Evolutionary conservation across 1,140 invertebrate genomes (phyloP), one percentile per base, ranked within the genome.

Genomic region (Euborellia annulipes): DNA sequence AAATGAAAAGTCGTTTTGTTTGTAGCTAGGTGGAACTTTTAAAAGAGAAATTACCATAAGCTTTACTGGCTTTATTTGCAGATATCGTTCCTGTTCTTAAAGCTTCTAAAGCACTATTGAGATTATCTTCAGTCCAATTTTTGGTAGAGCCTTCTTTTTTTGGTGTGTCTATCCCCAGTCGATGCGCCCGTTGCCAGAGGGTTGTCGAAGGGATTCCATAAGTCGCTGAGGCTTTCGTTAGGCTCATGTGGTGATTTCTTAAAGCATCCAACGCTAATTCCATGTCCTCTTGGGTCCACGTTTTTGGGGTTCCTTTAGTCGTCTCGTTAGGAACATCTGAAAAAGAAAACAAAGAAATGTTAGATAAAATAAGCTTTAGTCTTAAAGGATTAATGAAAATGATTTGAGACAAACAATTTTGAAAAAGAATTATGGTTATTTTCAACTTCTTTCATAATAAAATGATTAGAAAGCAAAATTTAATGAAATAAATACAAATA

Each of bases 191-290:
- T 64, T 90, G 85, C 86, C 86, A 90, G 14, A 90, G 65, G 8
- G 86, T 90, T 21, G 86, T 89, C 14, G 85, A 86, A 21, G 86
- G 86, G 55, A 90, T 90, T 39, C 84, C 84, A 62, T 82, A 90
- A 11, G 80, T 82, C 21, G 82, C 75, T 54, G 79, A 76, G 46
- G 83, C 72, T 70, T 86, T 87, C 36, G 84, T 88, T 43, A 89
- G 70, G 56, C 82, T 86, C 83, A 90, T 87, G 53, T 82, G 77
- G 55, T 85, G 82, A 58, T 79, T 82, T 55, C 83, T 69, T 45
- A 89, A 69, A 13, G 85, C 83, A 50, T 90, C 84, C 50, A 89
- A 66, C 30, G 86, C 85, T 49, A 76, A 75, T 50, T 88, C 84
- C 85, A 89, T 88, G 64, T 88, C 84, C 54, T 82, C 78, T 59